These are phyloP conservation scores for Callospermophilus lateralis DNA, from an alignment of 2,113 vertebrate species.

Conservation along the genomic window DNA sequence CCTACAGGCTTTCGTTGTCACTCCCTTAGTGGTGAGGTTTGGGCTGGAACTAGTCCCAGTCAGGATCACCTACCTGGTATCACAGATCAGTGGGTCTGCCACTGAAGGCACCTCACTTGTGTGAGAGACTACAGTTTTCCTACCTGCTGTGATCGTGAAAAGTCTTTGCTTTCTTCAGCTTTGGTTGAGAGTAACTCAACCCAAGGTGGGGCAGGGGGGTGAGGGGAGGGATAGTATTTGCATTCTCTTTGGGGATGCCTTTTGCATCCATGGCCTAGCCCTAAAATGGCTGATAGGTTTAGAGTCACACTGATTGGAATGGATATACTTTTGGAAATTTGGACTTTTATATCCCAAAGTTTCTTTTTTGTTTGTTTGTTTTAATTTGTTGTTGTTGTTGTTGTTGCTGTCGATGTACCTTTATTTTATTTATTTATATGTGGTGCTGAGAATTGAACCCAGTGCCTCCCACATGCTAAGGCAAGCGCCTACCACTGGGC, in stretches of 20 bases:
- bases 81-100: not conserved
- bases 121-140: not conserved
- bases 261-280: not conserved
- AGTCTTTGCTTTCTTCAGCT: not conserved
- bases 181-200: not conserved
- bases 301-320: not conserved
- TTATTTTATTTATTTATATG: too few species aligned
- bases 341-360: not conserved
- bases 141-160: not conserved
- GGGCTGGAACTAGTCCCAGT: not conserved
- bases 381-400: too few species aligned
- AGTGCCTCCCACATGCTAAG: too few species aligned
- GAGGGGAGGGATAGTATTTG: too few species aligned
- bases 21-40: not conserved
- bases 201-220: rapidly evolving
- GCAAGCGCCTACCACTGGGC: too few species aligned
- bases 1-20: not conserved
- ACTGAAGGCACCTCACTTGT: not conserved
- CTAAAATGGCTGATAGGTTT: not conserved
- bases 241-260: not conserved
- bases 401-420: too few species aligned
- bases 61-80: not conserved
- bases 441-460: too few species aligned
- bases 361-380: too few species aligned
- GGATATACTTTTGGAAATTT: not conserved